Evolutionary conservation across 2,797 vertebrate species (phyloP).

Genomic region (Falco concolor): DNA sequence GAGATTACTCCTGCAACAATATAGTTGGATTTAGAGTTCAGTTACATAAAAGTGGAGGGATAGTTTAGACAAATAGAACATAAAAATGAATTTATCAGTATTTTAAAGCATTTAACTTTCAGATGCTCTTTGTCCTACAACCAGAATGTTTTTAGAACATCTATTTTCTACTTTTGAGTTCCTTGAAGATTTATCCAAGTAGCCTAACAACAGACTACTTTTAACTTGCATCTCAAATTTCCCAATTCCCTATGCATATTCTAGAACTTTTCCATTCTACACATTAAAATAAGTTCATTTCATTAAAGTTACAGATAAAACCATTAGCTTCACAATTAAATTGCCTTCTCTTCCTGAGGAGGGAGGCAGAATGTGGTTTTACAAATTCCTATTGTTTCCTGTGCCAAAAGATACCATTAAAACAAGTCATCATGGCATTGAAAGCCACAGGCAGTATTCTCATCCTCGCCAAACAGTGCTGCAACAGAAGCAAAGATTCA

Average conservation of each 20-base stretch:
- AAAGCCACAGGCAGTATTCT: background rate
- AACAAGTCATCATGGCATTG: background rate
- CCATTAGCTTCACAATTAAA: background rate
- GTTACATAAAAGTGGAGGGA: background rate
- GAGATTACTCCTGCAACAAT: background rate
- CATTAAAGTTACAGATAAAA: background rate
- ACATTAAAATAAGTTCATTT: background rate
- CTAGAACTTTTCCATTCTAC: background rate
- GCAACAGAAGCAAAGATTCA: background rate
- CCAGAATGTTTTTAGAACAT: background rate
- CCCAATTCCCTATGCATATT: background rate
- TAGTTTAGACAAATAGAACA: background rate
- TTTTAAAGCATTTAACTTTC: background rate
- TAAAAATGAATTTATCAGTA: background rate
- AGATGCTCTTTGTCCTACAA: background rate
- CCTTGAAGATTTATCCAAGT: background rate
- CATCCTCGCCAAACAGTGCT: background rate
- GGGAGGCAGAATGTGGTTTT: background rate
- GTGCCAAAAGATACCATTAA: background rate
- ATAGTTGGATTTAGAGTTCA: background rate
- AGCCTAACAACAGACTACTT: background rate
- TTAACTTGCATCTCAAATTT: background rate
- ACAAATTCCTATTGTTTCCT: background rate
- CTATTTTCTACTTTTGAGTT: background rate
- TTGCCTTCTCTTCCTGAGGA: background rate